Evolutionary conservation across 2,113 vertebrate species (phyloP), one percentile per base, ranked within the genome.

Genomic region (Atrichornis clamosus): DNA sequence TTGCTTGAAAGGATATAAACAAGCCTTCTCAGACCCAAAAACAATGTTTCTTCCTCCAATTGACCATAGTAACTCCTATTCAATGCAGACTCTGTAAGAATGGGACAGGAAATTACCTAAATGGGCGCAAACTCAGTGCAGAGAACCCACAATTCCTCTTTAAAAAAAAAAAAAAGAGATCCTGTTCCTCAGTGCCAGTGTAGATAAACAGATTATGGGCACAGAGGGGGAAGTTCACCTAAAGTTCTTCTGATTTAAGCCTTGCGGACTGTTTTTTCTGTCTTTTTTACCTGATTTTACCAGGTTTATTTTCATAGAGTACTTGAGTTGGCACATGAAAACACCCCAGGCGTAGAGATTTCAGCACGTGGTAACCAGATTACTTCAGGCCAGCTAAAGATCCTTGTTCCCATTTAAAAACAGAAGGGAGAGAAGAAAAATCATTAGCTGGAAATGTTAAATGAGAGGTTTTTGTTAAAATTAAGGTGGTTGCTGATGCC

Each of bases 41-140:
- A 87, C 95, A 96, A 96, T 91, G 93, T 79, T 85, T 87, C 91
- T 95, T 96, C 94, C 95, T 93, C 82, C 91, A 91, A 96, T 94
- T 96, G 89, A 96, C n/a, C 84, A 0, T 0, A 39, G 81, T 0
- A 23, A 28, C 13, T 30, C 37, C 89, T 69, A 73, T 85, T 95
- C 89, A 72, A 74, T 23, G 39, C 75, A 65, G 35, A 7, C 64
- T 42, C 21, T 0, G 9, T 2, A 22, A 94, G 94, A 96, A 94
- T 28, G 77, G 91, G 32, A 9, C 70, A 93, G 95, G 94, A 97
- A 96, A 97, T 89, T 41, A 81, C 90, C 80, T 12, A 37, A 78
- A 76, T 1, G 53, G 84, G 81, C 1, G 9, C 91, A 89, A 60
- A 23, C 76, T 90, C 81, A 8, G 56, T 11, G 69, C 53, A 21